A percentile compares a stretch with the other conserved stretches of the same genome.
Evolutionary conservation across 2,888 invertebrate genomes (phyloP).

Genomic region (Andrena fulva): DNA sequence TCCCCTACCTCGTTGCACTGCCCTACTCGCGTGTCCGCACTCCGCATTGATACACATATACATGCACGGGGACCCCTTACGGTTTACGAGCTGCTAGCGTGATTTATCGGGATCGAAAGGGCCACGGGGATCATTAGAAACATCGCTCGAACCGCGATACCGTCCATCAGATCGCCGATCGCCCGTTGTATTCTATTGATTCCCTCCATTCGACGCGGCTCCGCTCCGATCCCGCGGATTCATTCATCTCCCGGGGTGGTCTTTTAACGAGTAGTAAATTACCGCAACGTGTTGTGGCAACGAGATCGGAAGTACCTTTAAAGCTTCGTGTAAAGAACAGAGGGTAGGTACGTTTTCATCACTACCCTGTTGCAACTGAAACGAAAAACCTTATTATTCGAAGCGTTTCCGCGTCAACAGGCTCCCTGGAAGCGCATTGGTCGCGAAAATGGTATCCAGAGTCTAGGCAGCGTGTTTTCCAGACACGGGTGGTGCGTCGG

Average conservation of each 20-base stretch:
- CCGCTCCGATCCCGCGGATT: not conserved
- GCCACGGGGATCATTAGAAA: slow-evolving; percentile 72
- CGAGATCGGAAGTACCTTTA: not conserved
- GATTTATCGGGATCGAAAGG: slow-evolving; percentile 82
- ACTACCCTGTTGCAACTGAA: not conserved
- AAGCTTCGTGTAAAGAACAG: not conserved
- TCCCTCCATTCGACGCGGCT: slow-evolving; percentile 13
- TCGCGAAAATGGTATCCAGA: not conserved
- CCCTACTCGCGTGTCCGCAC: slow-evolving; percentile 51
- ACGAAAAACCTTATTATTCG: not conserved
- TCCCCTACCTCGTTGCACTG: slow-evolving; percentile 32
- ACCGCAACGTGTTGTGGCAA: not conserved
- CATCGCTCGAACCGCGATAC: slow-evolving; percentile 58
- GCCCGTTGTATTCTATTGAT: slow-evolving; percentile 24
- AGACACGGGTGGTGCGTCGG: slow-evolving; percentile 17
- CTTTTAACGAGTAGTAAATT: slow-evolving; percentile 19
- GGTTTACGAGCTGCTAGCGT: slow-evolving; percentile 76
- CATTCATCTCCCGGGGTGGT: slow-evolving; percentile 19
- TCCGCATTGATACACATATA: slow-evolving; percentile 66
- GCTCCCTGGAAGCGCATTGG: not conserved
- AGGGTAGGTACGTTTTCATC: not conserved
- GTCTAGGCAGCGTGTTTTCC: slow-evolving; percentile 29
- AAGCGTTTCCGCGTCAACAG: not conserved
- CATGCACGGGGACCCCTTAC: slow-evolving; percentile 60
- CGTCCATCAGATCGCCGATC: slow-evolving; percentile 49